A percentile compares a stretch with the other conserved stretches of the same genome.
These are phyloP conservation scores for Pentalonia nigronervosa DNA, from an alignment of 1,140 invertebrate species.

Conservation along the genomic window DNA sequence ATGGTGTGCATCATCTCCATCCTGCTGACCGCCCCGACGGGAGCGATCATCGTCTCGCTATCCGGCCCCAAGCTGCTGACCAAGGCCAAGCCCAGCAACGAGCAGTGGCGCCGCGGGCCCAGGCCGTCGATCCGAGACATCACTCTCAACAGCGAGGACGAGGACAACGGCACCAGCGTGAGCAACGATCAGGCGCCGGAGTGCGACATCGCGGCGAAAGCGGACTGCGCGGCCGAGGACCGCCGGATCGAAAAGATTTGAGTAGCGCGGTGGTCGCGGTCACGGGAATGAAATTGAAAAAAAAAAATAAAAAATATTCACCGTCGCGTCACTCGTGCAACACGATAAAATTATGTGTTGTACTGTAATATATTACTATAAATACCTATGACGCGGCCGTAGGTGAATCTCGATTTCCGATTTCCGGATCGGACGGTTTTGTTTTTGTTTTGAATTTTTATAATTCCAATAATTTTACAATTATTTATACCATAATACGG, in stretches of 20 bases:
- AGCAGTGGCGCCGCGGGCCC: slow-evolving; percentile 76
- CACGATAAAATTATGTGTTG: no score
- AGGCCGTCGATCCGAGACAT: slow-evolving; percentile 83
- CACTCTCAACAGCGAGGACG: slow-evolving; percentile 76
- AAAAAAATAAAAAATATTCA: neutral
- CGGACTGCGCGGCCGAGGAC: neutral
- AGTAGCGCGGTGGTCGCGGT: neutral
- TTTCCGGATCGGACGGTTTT: neutral
- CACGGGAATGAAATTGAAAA: neutral
- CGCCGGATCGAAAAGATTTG: neutral
- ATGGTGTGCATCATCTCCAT: slow-evolving; percentile 88
- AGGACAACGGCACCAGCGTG: slow-evolving; percentile 68
- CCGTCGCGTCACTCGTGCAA: neutral
- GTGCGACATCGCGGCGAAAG: neutral
- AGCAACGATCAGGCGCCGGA: slow-evolving; percentile 60
- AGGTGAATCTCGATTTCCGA: neutral
- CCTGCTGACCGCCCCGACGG: slow-evolving; percentile 87
- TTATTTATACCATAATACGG: neutral
- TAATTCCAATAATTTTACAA: neutral
- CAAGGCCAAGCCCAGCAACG: slow-evolving; percentile 65
- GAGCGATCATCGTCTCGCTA: slow-evolving; percentile 86
- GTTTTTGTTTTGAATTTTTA: slow-evolving; percentile 10
- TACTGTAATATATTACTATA: no score
- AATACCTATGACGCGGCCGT: neutral
- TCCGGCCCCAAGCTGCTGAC: slow-evolving; percentile 79